Percentiles rank a stretch among this genome's conserved stretches.
phyloP scores from a whole-genome alignment of 2,888 invertebrate genomes.

The Nemurella pictetii region DNA sequence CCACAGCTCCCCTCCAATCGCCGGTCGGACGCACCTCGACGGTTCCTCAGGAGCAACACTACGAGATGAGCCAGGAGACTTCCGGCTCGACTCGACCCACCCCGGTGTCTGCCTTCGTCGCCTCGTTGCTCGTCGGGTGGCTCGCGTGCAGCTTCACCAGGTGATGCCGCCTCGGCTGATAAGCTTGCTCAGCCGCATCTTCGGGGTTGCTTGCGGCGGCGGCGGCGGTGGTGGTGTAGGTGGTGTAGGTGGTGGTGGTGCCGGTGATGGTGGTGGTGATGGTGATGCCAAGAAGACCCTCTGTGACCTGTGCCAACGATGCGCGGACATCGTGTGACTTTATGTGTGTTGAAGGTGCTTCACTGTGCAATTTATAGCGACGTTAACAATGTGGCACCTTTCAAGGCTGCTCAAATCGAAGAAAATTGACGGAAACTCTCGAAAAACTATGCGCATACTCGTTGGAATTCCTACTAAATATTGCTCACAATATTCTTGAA shows the following conservation, averaged over 20 bases:
- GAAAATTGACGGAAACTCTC: neutral
- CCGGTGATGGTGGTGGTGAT: no score
- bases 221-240: no score
- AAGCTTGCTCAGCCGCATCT: no score
- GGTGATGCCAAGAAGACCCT: no score
- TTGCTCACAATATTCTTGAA: neutral
- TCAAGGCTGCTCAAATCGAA: neutral
- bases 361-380: no score
- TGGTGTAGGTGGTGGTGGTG: no score
- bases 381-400: no score
- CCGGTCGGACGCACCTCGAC: conserved; percentile 8
- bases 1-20: neutral
- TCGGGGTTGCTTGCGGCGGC: no score
- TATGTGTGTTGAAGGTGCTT: no score
- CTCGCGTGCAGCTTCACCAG: neutral
- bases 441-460: neutral
- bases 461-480: neutral
- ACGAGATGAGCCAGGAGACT: conserved; percentile 26
- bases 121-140: neutral
- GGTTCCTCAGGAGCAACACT: conserved; percentile 28
- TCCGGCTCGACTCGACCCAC: neutral
- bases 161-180: no score
- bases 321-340: no score
- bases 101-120: neutral
- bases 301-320: no score